Conservation (phyloP, 2,797 vertebrate species). For the Pelodytes ibericus region DNA sequence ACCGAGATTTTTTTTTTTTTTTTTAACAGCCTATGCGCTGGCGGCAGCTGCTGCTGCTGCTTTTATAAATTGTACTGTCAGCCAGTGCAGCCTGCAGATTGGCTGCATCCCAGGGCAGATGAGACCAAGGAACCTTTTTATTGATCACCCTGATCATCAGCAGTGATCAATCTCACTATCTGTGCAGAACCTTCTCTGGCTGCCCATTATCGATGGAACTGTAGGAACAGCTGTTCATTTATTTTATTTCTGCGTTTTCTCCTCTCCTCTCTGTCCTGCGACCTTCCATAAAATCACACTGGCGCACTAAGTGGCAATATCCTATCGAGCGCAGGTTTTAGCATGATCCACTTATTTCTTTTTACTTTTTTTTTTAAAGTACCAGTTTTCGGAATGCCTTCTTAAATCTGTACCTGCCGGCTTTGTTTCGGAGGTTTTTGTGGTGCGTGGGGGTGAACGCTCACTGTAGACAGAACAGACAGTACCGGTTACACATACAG, state of each 20-base stretch:
- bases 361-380: too few relatives aligned
- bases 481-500: too few relatives aligned
- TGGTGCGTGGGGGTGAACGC: too few relatives aligned
- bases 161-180: slow-evolving; percentile 76
- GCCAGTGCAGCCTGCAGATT: slow-evolving; percentile 70
- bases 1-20: slow-evolving; percentile 60
- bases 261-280: slow-evolving; percentile 1
- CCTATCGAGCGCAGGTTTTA: too few relatives aligned
- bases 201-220: slow-evolving; percentile 33
- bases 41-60: slow-evolving; percentile 68
- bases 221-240: slow-evolving; percentile 13
- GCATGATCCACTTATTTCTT: too few relatives aligned
- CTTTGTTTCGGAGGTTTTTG: too few relatives aligned
- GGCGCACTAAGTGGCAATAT: too few relatives aligned
- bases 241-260: not conserved
- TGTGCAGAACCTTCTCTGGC: slow-evolving; percentile 58
- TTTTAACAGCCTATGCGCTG: too few relatives aligned
- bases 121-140: slow-evolving; percentile 76
- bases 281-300: not conserved
- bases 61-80: slow-evolving; percentile 65
- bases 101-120: slow-evolving; percentile 73
- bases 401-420: too few relatives aligned
- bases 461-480: too few relatives aligned
- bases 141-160: slow-evolving; percentile 72
- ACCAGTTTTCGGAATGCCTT: too few relatives aligned